Percentiles rank a stretch among this genome's conserved stretches.
Conservation (phyloP, 2,113 vertebrate genomes). For the Cyprinodon brontotheroides region DNA sequence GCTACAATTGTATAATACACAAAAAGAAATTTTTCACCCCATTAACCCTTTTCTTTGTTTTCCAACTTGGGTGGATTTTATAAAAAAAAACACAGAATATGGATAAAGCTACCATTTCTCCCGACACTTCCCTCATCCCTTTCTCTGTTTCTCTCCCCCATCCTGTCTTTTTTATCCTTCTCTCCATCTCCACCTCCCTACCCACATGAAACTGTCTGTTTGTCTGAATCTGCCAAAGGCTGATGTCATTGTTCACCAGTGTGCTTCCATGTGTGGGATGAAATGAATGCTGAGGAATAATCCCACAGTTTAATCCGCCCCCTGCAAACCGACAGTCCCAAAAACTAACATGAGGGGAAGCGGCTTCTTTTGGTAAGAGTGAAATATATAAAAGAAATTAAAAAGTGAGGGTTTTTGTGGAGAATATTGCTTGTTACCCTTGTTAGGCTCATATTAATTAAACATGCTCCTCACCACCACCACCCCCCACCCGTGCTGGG, state of each 20-base stretch:
- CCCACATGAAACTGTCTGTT: constrained; percentile 54
- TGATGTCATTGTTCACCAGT: constrained; percentile 74
- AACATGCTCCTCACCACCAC: constrained; percentile 42
- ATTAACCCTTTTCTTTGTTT: constrained; percentile 25
- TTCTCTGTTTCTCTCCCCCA: constrained; percentile 2
- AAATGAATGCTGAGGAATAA: constrained; percentile 74
- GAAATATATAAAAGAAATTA: constrained; percentile 5
- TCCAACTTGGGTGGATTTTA: constrained; percentile 15
- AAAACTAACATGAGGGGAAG: constrained; percentile 14
- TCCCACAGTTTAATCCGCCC: constrained; percentile 75
- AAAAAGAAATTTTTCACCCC: constrained; percentile 7
- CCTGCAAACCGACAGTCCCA: constrained; percentile 41
- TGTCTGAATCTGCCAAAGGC: constrained; percentile 52
- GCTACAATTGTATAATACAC: constrained; percentile 29
- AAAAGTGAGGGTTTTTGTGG: constrained; percentile 8
- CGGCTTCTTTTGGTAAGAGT: neutral
- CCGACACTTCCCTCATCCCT: constrained; percentile 23
- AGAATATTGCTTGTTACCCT: too few species aligned
- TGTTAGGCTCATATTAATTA: constrained; percentile 46
- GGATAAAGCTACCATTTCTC: constrained; percentile 34
- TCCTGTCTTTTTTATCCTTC: constrained; percentile 20
- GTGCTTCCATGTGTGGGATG: constrained; percentile 55
- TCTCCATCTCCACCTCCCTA: constrained; percentile 31
- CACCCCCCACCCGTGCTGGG: constrained; percentile 11
- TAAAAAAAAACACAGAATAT: constrained; percentile 6